Percentiles rank a stretch among this genome's conserved stretches.
Evolutionary conservation across 2,797 vertebrate species (phyloP).

Genomic region (Tadarida brasiliensis): DNA sequence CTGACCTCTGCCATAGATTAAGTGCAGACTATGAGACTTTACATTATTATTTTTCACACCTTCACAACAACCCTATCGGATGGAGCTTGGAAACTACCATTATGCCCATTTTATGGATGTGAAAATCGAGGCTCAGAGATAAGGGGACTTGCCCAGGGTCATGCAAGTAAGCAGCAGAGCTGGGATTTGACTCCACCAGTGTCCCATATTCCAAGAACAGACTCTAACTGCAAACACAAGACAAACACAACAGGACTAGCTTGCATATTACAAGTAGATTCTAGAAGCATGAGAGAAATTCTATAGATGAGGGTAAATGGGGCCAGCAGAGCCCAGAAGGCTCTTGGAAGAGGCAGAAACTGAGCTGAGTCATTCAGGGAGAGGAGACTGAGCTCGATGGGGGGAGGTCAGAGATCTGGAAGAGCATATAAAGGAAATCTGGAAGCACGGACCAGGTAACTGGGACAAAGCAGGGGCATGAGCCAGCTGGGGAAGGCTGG

Average conservation of each 20-base stretch:
- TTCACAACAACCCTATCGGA: background rate
- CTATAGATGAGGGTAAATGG: conserved; percentile 51
- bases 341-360: conserved; percentile 42
- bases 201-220: background rate
- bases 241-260: background rate
- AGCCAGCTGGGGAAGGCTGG: background rate
- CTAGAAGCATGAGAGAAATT: background rate
- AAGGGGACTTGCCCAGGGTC: background rate
- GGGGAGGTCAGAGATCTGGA: background rate
- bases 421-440: background rate
- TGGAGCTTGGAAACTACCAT: background rate
- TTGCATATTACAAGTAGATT: background rate
- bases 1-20: background rate
- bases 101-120: background rate
- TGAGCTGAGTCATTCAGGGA: conserved; percentile 49
- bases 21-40: background rate
- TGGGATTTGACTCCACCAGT: background rate
- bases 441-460: background rate
- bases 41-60: background rate
- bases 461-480: background rate
- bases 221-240: background rate
- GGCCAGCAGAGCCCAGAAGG: conserved; percentile 46
- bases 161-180: background rate
- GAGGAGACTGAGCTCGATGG: background rate
- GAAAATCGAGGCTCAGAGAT: background rate